Percentiles rank a stretch among this genome's conserved stretches.
These are phyloP conservation scores for Tachina grossa DNA, from an alignment of 2,888 invertebrate genomes.

Conservation along the genomic window DNA sequence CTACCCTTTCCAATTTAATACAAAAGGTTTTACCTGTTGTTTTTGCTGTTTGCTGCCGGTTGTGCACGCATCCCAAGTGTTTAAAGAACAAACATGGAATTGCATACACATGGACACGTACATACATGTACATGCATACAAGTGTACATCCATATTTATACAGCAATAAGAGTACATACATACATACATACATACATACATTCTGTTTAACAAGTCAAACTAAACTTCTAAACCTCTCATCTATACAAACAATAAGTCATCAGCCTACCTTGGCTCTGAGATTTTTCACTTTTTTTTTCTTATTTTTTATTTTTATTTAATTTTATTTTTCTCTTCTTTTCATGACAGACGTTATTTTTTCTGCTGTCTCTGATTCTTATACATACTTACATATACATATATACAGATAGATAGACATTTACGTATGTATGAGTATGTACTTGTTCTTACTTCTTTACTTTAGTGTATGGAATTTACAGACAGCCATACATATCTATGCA, in stretches of 20 bases:
- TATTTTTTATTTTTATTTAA: constrained; percentile 26
- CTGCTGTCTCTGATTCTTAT: constrained; percentile 59
- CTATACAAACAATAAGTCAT: constrained; percentile 66
- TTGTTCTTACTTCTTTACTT: no score
- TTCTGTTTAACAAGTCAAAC: constrained; percentile 65
- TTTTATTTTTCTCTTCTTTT: constrained; percentile 32
- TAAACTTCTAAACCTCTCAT: constrained; percentile 48
- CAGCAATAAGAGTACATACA: constrained; percentile 64
- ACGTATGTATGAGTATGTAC: no score
- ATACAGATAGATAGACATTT: no score
- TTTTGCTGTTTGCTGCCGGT: constrained; percentile 17
- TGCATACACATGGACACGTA: background rate
- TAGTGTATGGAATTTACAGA: no score
- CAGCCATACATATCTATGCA: no score
- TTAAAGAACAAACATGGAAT: constrained; percentile 51
- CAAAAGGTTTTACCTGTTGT: constrained; percentile 59
- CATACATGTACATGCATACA: background rate
- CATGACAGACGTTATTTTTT: constrained; percentile 36
- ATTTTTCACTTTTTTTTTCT: constrained; percentile 40
- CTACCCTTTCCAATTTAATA: constrained; percentile 60
- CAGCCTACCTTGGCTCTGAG: constrained; percentile 77
- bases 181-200: constrained; percentile 71
- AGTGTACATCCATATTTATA: background rate
- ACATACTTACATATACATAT: background rate
- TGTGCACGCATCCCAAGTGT: constrained; percentile 60